phyloP scores from a whole-genome alignment of 2,113 vertebrate genomes.

The Podilymbus podiceps region DNA sequence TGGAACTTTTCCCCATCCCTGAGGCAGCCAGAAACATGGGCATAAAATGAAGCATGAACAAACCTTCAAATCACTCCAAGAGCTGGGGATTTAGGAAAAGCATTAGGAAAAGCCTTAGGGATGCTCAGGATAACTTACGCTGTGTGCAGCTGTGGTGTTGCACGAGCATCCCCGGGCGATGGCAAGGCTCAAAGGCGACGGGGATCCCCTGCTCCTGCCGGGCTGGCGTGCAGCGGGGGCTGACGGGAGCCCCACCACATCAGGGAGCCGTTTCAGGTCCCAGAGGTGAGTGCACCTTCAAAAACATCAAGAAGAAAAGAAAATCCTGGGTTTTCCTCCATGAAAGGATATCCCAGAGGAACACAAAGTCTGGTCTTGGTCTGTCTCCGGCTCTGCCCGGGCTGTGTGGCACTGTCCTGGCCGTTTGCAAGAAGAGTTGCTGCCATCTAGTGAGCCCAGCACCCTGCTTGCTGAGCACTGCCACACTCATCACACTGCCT shows the following conservation, averaged over 20 bases:
- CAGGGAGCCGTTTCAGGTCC: not conserved
- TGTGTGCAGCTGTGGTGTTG: fast-evolving
- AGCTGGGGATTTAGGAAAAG: not conserved
- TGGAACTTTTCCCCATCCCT: not conserved
- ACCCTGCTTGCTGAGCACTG: not conserved
- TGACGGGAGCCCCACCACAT: not conserved
- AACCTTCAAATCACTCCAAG: not conserved
- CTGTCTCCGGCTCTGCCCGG: not conserved
- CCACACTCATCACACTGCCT: fast-evolving
- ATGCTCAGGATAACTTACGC: not conserved
- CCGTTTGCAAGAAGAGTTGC: not conserved
- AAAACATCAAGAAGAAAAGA: not conserved
- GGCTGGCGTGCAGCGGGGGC: not conserved
- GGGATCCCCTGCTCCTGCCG: not conserved
- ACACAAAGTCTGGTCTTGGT: fast-evolving
- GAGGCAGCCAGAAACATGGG: not conserved
- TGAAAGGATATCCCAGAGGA: not conserved
- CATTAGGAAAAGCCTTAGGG: not conserved
- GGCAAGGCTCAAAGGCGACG: fast-evolving
- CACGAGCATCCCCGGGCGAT: fast-evolving
- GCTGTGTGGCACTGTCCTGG: not conserved
- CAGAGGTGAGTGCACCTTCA: not conserved
- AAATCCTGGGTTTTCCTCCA: not conserved
- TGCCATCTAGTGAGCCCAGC: slow-evolving; percentile 39
- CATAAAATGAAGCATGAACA: not conserved